Conservation (phyloP, 2,888 invertebrate genomes). For the Miltochrista miniata region DNA sequence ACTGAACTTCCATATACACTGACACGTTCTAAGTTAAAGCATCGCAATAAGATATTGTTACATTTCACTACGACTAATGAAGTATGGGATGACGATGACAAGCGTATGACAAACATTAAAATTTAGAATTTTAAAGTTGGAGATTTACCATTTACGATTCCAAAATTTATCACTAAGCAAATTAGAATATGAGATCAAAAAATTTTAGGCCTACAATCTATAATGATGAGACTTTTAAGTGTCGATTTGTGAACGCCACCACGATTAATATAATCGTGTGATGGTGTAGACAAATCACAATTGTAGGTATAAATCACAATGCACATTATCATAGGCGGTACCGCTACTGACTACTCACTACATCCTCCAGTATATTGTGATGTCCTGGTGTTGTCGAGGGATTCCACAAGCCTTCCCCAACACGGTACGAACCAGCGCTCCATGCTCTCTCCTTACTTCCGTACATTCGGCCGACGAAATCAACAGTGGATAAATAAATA, state of each 20-base stretch:
- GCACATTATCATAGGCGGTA: constrained; percentile 77
- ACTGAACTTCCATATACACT: constrained; percentile 74
- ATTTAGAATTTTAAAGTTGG: constrained; percentile 79
- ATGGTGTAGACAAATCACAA: constrained; percentile 81
- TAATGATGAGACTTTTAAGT: constrained; percentile 78
- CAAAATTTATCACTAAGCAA: constrained; percentile 82
- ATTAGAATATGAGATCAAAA: constrained; percentile 83
- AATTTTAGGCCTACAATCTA: constrained; percentile 83
- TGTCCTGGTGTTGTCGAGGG: constrained; percentile 55
- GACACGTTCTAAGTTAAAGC: constrained; percentile 81
- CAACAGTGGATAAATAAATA: constrained; percentile 66
- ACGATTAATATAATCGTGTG: constrained; percentile 67
- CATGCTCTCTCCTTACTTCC: constrained; percentile 9
- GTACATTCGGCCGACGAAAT: constrained; percentile 58
- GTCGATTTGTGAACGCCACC: constrained; percentile 78
- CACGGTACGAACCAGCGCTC: constrained; percentile 24
- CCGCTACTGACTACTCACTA: constrained; percentile 72
- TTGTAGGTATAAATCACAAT: constrained; percentile 78
- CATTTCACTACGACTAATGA: constrained; percentile 76
- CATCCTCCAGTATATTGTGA: constrained; percentile 46
- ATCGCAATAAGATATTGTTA: constrained; percentile 83
- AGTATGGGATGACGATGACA: constrained; percentile 58
- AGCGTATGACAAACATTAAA: constrained; percentile 70
- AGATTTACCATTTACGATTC: constrained; percentile 74
- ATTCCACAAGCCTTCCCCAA: constrained; percentile 55